A percentile compares a stretch with the other conserved stretches of the same genome.
These are phyloP conservation scores for Andrena minutula DNA, from an alignment of 2,888 invertebrate species.

Conservation along the genomic window DNA sequence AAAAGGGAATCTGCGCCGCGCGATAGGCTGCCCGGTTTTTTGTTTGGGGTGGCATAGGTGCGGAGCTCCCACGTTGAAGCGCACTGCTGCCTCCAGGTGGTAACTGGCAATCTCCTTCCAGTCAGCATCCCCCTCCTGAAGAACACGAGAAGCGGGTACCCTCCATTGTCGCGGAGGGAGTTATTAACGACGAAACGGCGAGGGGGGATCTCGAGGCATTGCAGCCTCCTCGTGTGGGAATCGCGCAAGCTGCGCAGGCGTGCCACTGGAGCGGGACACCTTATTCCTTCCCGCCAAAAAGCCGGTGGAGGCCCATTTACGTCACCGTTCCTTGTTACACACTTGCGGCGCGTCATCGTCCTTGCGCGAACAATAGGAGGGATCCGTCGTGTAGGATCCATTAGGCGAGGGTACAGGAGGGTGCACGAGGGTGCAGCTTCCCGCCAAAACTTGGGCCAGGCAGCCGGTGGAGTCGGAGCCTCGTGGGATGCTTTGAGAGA, in stretches of 20 bases:
- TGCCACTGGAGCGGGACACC: constrained; percentile 59
- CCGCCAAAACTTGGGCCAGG: constrained; percentile 31
- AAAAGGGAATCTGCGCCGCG: neutral
- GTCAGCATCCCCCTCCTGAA: constrained; percentile 65
- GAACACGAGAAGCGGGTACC: constrained; percentile 65
- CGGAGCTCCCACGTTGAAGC: constrained; percentile 79
- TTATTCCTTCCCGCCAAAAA: constrained; percentile 73
- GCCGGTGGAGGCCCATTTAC: constrained; percentile 49
- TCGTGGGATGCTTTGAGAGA: neutral
- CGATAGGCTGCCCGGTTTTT: constrained; percentile 13
- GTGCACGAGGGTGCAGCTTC: constrained; percentile 40
- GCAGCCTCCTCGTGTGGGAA: constrained; percentile 76
- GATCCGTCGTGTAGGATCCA: constrained; percentile 30
- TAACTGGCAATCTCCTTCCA: constrained; percentile 74
- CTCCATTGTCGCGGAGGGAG: constrained; percentile 69
- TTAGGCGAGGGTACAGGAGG: constrained; percentile 12
- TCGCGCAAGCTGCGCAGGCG: constrained; percentile 78
- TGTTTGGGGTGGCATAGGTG: constrained; percentile 74
- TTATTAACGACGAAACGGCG: constrained; percentile 71
- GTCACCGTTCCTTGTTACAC: constrained; percentile 52
- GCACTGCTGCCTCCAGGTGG: constrained; percentile 76
- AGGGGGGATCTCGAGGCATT: constrained; percentile 57
- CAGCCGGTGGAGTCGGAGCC: neutral
- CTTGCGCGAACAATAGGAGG: constrained; percentile 35
- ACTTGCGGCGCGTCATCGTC: constrained; percentile 58